These are phyloP conservation scores for Colaptes auratus DNA, from an alignment of 2,113 vertebrate species.

Conservation along the genomic window DNA sequence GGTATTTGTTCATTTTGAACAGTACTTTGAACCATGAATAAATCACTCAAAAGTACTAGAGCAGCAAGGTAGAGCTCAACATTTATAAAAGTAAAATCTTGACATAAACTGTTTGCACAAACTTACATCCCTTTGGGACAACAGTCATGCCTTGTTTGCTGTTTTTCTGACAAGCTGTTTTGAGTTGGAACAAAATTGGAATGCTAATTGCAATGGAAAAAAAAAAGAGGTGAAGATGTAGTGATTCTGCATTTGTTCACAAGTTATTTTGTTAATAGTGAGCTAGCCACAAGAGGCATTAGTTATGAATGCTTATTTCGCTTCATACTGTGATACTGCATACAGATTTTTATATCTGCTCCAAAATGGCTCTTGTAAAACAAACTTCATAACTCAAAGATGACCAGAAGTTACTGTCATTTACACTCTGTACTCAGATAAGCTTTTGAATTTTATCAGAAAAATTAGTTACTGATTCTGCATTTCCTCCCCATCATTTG, in stretches of 20 bases:
- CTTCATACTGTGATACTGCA: neutral
- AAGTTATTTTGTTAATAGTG: neutral
- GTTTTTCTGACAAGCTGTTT: neutral
- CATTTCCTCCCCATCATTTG: neutral
- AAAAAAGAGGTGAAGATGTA: neutral
- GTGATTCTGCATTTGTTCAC: neutral
- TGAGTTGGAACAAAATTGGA: neutral
- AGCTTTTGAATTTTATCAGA: neutral
- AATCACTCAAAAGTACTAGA: neutral
- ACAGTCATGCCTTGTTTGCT: neutral
- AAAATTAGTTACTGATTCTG: neutral
- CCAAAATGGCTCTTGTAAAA: neutral
- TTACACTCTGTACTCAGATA: neutral
- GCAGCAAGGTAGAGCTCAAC: constrained; percentile 19
- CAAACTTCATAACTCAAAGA: neutral
- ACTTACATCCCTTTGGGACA: neutral
- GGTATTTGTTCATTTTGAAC: constrained; percentile 24
- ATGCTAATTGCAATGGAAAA: neutral
- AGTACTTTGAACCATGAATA: constrained; percentile 33
- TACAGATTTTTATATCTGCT: neutral
- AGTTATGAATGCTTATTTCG: neutral
- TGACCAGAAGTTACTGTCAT: neutral
- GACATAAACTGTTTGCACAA: constrained; percentile 22
- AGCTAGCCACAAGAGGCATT: neutral
- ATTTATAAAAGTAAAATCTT: constrained; percentile 22